Percentiles rank a stretch among this genome's conserved stretches.
Evolutionary conservation across 2,113 vertebrate genomes (phyloP).

Genomic region (Meles meles): DNA sequence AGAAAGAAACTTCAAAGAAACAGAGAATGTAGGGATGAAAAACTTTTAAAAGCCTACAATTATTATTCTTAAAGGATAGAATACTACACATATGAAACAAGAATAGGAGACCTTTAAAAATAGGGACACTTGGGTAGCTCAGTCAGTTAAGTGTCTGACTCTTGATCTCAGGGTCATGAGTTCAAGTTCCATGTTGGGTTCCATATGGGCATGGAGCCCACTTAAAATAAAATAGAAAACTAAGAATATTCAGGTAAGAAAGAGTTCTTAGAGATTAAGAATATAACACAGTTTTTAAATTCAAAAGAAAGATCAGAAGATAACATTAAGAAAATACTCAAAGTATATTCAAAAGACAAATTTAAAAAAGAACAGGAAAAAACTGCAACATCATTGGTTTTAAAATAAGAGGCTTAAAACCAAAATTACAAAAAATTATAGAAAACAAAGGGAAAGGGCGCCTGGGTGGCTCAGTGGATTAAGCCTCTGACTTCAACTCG

Average conservation of each 20-base stretch:
- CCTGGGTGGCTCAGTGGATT: no score
- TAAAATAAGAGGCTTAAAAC: background rate
- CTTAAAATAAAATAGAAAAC: background rate
- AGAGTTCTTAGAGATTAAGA: slow-evolving; percentile 22
- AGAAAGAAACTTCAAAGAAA: slow-evolving; percentile 26
- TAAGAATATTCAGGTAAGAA: background rate
- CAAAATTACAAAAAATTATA: background rate
- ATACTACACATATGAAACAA: background rate
- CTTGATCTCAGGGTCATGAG: background rate
- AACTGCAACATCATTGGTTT: background rate
- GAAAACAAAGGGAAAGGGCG: background rate
- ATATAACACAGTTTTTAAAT: background rate
- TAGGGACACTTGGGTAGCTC: background rate
- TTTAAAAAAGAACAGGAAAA: background rate
- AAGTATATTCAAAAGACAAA: background rate
- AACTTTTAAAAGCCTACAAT: background rate
- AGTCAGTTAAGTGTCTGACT: background rate
- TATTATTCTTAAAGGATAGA: slow-evolving; percentile 23
- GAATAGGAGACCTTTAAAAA: background rate
- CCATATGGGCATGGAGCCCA: background rate
- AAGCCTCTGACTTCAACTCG: no score
- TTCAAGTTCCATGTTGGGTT: background rate
- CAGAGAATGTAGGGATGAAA: background rate
- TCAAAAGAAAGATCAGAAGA: background rate
- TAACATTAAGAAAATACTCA: background rate